phyloP scores from a whole-genome alignment of 2,797 vertebrate genomes.

The Danio jaintianensis region DNA sequence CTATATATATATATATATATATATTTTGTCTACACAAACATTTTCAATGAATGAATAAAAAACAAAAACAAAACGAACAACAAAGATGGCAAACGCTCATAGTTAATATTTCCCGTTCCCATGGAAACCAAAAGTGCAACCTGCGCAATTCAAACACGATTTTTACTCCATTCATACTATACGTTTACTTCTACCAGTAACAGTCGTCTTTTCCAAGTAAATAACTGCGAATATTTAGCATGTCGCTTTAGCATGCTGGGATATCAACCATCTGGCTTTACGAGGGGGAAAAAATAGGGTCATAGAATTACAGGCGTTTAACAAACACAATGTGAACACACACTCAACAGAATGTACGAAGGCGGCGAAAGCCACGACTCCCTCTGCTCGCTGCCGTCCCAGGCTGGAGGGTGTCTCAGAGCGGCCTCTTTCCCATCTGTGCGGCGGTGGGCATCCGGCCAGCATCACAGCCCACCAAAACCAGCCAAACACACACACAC shows the following conservation, averaged over 20 bases:
- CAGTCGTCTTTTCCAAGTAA: constrained; percentile 38
- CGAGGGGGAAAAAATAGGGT: constrained; percentile 30
- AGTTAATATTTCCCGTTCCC: background rate
- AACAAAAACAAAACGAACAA: background rate
- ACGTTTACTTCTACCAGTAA: background rate
- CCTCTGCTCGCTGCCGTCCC: constrained; percentile 63
- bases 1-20: too few species aligned
- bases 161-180: background rate
- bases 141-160: background rate
- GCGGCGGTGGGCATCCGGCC: constrained; percentile 44
- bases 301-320: constrained; percentile 34
- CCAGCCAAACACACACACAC: constrained; percentile 31
- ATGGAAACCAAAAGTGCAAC: background rate
- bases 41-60: background rate
- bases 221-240: constrained; percentile 33
- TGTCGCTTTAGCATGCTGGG: constrained; percentile 35
- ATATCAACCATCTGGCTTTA: constrained; percentile 48
- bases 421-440: constrained; percentile 55
- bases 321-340: constrained; percentile 46
- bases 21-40: background rate
- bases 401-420: constrained; percentile 70
- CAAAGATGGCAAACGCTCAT: background rate
- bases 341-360: constrained; percentile 74
- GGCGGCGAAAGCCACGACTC: constrained; percentile 78
- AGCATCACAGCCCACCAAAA: constrained; percentile 41